phyloP scores from a whole-genome alignment of 2,797 vertebrate genomes.

The Danio kyathit region DNA sequence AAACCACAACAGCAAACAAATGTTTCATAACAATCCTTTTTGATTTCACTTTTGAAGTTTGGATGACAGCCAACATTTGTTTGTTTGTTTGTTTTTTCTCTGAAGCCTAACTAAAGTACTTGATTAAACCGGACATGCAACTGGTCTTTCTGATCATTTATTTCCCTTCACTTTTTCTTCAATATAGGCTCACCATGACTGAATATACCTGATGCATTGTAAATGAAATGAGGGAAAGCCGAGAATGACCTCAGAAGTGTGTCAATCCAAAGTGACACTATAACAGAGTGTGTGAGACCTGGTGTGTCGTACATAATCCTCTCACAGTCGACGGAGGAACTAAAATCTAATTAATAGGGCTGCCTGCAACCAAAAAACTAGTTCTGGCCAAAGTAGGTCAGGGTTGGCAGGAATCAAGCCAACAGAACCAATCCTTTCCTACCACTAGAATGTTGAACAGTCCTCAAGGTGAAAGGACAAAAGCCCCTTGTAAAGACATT shows the following conservation, averaged over 20 bases:
- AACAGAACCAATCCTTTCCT: neutral
- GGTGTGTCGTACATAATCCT: slow-evolving; percentile 2
- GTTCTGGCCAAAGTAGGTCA: slow-evolving; percentile 28
- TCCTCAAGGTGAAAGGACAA: neutral
- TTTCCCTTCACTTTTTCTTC: too few species aligned
- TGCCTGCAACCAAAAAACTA: neutral
- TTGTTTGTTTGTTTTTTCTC: too few species aligned
- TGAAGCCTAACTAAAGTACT: too few species aligned
- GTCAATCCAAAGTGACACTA: neutral
- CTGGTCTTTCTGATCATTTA: too few species aligned
- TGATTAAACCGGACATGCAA: too few species aligned
- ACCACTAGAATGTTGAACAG: neutral
- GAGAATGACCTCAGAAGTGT: neutral
- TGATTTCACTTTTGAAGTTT: too few species aligned
- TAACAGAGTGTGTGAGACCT: slow-evolving; percentile 18
- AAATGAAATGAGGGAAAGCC: neutral
- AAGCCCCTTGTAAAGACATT: neutral
- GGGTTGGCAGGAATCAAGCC: slow-evolving; percentile 4
- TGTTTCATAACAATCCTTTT: too few species aligned
- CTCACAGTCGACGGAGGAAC: neutral
- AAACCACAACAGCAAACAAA: too few species aligned
- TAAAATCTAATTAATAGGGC: slow-evolving; percentile 19
- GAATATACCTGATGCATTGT: neutral
- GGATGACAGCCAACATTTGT: too few species aligned
- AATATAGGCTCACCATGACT: too few species aligned